phyloP scores from a whole-genome alignment of 1,140 invertebrate species.

The Microplitis mediator region DNA sequence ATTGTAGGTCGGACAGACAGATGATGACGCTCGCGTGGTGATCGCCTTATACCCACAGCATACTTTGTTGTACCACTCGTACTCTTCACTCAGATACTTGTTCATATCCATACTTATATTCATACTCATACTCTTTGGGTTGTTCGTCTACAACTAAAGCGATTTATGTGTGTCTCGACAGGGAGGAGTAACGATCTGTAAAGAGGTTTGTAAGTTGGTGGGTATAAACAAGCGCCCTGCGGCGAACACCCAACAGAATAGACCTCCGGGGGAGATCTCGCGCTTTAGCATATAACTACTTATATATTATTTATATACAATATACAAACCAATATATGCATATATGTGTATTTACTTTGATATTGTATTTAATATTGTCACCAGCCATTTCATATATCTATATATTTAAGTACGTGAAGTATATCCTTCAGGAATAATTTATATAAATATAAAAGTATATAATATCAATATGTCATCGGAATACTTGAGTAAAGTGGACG shows the following conservation, averaged over 20 bases:
- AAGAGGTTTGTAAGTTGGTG: conserved; percentile 61
- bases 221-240: conserved; percentile 54
- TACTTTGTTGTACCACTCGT: no score
- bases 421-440: no score
- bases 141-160: conserved; percentile 7
- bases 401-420: no score
- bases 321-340: background rate
- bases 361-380: background rate
- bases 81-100: no score
- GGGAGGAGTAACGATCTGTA: conserved; percentile 61
- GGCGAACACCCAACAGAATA: conserved; percentile 36
- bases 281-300: conserved; percentile 25
- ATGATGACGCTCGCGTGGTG: background rate
- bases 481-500: conserved; percentile 14
- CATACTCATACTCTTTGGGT: no score
- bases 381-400: no score
- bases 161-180: conserved; percentile 56
- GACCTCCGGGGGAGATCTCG: conserved; percentile 41
- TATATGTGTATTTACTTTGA: background rate
- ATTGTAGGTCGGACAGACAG: conserved; percentile 13
- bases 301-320: background rate
- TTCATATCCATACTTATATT: no score
- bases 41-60: no score
- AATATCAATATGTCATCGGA: background rate
- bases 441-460: no score